Conservation (phyloP, 2,797 vertebrate genomes). For the Spizella passerina region DNA sequence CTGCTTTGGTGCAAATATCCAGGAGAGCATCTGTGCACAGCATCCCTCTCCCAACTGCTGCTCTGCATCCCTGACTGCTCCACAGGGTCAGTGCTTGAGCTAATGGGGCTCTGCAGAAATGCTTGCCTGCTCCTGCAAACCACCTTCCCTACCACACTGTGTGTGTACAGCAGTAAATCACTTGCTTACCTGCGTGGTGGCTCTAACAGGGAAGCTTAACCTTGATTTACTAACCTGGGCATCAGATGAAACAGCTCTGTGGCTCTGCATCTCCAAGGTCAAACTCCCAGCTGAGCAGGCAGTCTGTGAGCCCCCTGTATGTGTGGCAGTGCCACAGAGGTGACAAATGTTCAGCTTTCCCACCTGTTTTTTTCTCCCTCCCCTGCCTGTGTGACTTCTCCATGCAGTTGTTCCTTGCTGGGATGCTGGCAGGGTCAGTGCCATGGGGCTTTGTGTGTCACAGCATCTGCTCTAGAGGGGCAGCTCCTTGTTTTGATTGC, state of each 20-base stretch:
- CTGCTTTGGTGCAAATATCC: not conserved
- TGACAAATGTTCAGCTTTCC: not conserved
- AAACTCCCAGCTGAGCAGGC: not conserved
- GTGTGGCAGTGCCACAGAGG: not conserved
- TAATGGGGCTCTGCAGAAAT: not conserved
- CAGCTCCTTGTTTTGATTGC: not conserved
- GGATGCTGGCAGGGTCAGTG: rapidly evolving
- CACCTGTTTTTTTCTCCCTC: not conserved
- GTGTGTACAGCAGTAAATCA: not conserved
- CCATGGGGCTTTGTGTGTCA: rapidly evolving
- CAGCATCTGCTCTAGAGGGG: rapidly evolving
- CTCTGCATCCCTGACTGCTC: not conserved
- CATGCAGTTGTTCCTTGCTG: rapidly evolving
- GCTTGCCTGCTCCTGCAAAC: not conserved
- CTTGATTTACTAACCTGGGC: not conserved
- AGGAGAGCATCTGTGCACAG: not conserved
- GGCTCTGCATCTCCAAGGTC: not conserved
- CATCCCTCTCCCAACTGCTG: not conserved
- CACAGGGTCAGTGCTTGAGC: not conserved
- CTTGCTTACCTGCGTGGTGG: rapidly evolving
- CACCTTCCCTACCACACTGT: not conserved
- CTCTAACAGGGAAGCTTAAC: not conserved
- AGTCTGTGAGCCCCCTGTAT: not conserved
- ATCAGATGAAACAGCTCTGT: not conserved
- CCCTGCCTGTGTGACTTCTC: not conserved